These are phyloP conservation scores for Pachycephala philippinensis DNA, from an alignment of 2,113 vertebrate genomes.

Conservation along the genomic window DNA sequence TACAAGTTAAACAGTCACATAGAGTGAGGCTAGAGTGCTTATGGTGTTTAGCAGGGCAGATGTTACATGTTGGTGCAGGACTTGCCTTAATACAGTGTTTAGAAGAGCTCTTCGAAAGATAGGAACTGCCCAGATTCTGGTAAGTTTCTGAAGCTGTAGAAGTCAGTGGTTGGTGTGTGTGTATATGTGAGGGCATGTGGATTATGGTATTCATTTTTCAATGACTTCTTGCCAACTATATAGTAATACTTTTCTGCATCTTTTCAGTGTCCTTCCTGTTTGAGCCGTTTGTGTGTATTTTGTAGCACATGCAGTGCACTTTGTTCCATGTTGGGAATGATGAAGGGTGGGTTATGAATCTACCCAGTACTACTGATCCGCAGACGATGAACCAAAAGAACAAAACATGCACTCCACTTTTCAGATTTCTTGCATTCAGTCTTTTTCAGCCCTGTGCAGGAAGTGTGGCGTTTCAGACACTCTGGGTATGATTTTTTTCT, in stretches of 20 bases:
- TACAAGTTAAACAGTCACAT: conserved; percentile 16
- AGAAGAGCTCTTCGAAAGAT: neutral
- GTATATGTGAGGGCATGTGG: neutral
- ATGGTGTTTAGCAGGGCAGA: neutral
- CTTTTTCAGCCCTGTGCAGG: neutral
- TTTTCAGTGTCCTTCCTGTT: neutral
- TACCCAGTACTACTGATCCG: neutral
- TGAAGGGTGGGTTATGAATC: neutral
- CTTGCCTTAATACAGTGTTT: neutral
- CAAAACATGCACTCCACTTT: neutral
- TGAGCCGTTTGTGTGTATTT: neutral
- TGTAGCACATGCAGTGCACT: neutral
- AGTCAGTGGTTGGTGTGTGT: neutral
- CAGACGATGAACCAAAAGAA: neutral
- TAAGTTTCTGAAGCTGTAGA: neutral
- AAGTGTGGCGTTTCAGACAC: neutral
- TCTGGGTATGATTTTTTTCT: neutral
- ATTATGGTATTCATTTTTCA: neutral
- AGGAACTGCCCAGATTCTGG: neutral
- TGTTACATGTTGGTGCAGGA: neutral
- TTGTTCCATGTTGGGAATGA: neutral
- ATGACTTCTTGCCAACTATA: neutral
- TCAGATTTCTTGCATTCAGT: neutral
- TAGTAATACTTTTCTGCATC: neutral
- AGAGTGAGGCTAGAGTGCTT: neutral